Evolutionary conservation across 2,888 invertebrate genomes (phyloP).

Genomic region (Netelia fuscicornis): DNA sequence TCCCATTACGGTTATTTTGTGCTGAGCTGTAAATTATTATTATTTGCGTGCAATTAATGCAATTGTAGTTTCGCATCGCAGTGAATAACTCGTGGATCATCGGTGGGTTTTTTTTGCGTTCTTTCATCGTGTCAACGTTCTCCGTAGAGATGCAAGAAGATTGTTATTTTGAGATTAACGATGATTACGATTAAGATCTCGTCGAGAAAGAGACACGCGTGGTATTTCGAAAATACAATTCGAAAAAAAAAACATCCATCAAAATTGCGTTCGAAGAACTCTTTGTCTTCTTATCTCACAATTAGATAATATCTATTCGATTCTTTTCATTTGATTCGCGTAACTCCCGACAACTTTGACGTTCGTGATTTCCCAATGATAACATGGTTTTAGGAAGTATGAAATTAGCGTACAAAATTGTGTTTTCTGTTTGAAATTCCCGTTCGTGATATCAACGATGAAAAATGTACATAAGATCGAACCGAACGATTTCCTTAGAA

Average conservation of each 20-base stretch:
- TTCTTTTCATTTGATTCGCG: not conserved
- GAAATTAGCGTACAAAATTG: not conserved
- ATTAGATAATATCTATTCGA: not conserved
- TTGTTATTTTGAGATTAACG: not conserved
- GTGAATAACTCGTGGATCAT: not conserved
- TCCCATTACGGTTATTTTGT: not conserved
- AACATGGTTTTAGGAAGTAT: not conserved
- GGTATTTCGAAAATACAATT: not conserved
- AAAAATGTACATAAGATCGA: not conserved
- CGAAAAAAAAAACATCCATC: not conserved
- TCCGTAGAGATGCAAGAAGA: not conserved
- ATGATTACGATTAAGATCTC: not conserved
- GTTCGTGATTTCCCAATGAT: not conserved
- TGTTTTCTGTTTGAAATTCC: not conserved
- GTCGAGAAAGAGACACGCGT: not conserved
- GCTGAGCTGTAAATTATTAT: not conserved
- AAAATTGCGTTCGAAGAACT: not conserved
- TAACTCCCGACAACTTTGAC: not conserved
- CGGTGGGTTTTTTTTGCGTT: constrained; percentile 3
- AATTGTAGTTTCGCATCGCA: not conserved
- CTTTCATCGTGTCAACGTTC: constrained; percentile 25
- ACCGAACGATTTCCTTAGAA: not conserved
- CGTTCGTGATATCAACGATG: not conserved
- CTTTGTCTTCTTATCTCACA: not conserved
- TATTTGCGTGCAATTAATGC: not conserved